Evolutionary conservation across 1,140 invertebrate genomes (phyloP), one percentile per base, ranked within the genome.

Genomic region (Rhagoletis zephyria): DNA sequence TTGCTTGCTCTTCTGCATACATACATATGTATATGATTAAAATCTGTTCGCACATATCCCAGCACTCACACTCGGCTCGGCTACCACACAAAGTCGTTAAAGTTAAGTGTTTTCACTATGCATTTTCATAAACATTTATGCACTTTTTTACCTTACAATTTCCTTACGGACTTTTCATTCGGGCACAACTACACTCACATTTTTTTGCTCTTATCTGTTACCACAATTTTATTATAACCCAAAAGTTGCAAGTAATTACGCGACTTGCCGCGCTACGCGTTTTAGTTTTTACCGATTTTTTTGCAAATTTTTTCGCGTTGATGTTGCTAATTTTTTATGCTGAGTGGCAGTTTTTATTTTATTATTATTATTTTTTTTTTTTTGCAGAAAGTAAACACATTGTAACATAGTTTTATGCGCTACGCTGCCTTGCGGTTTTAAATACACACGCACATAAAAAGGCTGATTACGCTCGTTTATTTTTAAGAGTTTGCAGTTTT

Each of bases 201-300:
- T 67, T 67, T 67, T 67, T 67, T 10, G 19, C 64, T 30, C 64
- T 40, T 67, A 67, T 67, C 64, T 67, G 61, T 14, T 45, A 48
- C 67, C 40, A 16, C 12, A 74, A 74, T 48, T 74, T 74, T 48
- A 74, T 48, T 74, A 74, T 74, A 14, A 74, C 42, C 67, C 67
- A 74, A 74, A 74, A 74, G 67, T 48, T 48, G 67, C 67, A 74
- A 74, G 12, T 74, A 74, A 74, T 74, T 74, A 74, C 67, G 30
- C 67, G 30, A 74, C 7, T 74, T 74, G 10, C 3, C 42, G 30
- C 10, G 40, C 0, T n/a, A 30, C 4, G 10, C 65, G 4, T 63
- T 74, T 74, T 4, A 30, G 4, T 2, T 70, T 70, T 10, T 16
- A 0, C 7, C 12, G 61, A 14, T 63, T 63, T 63, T 63, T 63